These are phyloP conservation scores for Drosophila sechellia DNA, from an alignment of 1,140 invertebrate genomes.

Conservation along the genomic window DNA sequence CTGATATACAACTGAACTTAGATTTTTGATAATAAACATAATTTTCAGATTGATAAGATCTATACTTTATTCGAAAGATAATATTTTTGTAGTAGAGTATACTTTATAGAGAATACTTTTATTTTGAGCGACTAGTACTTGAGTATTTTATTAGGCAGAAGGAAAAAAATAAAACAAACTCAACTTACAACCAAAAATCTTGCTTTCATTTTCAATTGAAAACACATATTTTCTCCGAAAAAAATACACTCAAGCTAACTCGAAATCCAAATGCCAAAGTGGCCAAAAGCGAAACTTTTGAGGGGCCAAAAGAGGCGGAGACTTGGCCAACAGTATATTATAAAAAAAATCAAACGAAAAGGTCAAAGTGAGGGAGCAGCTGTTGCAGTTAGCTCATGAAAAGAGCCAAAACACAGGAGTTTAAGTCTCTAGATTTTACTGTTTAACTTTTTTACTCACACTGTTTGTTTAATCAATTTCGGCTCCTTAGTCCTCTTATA, in stretches of 20 bases:
- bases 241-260: background rate
- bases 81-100: too few relatives aligned
- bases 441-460: constrained; percentile 22
- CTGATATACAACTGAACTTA: too few relatives aligned
- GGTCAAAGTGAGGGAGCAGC: constrained; percentile 44
- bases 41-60: background rate
- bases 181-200: too few relatives aligned
- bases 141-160: too few relatives aligned
- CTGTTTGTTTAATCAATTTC: constrained; percentile 4
- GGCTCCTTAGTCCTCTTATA: constrained; percentile 4
- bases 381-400: constrained; percentile 4
- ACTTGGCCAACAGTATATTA: constrained; percentile 36
- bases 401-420: background rate
- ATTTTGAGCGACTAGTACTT: background rate
- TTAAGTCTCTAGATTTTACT: background rate
- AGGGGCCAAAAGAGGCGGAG: constrained; percentile 18
- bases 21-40: background rate
- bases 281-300: constrained; percentile 22
- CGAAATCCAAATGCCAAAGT: constrained; percentile 38
- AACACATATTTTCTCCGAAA: background rate
- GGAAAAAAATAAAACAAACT: too few relatives aligned
- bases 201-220: background rate
- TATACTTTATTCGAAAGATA: too few relatives aligned
- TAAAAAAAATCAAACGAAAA: constrained; percentile 51
- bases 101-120: too few relatives aligned